Conservation (phyloP, 2,888 invertebrate genomes). For the Drosophila mercatorum region DNA sequence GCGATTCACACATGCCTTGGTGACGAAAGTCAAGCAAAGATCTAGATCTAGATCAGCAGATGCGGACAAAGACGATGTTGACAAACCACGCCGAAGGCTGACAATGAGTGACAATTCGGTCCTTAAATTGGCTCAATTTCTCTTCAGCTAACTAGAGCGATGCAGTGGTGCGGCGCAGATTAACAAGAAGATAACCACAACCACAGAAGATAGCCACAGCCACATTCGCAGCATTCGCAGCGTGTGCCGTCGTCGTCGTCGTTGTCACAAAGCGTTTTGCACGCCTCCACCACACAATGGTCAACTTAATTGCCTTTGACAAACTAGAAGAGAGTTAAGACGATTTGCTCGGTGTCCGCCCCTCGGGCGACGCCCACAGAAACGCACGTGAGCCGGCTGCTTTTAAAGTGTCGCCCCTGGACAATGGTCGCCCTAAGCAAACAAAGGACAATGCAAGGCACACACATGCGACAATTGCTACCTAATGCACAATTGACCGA, state of each 20-base stretch:
- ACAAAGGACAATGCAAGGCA: constrained; percentile 21
- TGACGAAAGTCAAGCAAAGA: constrained; percentile 44
- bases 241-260: constrained; percentile 11
- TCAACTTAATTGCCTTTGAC: constrained; percentile 73
- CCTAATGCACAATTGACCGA: constrained; percentile 8
- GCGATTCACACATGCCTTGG: constrained; percentile 38
- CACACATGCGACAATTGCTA: constrained; percentile 67
- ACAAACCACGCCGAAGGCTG: constrained; percentile 36
- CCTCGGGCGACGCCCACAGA: constrained; percentile 52
- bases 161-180: neutral
- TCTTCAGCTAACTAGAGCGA: constrained; percentile 59
- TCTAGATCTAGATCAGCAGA: constrained; percentile 40
- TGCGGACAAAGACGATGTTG: constrained; percentile 60
- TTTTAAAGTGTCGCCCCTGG: constrained; percentile 44
- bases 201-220: neutral
- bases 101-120: constrained; percentile 36
- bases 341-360: constrained; percentile 63
- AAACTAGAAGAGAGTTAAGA: constrained; percentile 50
- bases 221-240: constrained; percentile 23
- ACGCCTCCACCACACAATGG: constrained; percentile 55
- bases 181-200: constrained; percentile 19
- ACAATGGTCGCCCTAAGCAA: constrained; percentile 44
- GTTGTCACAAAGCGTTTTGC: constrained; percentile 53
- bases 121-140: constrained; percentile 66
- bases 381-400: constrained; percentile 28